Percentiles rank a stretch among this genome's conserved stretches.
phyloP scores from a whole-genome alignment of 2,888 invertebrate species.

The Drosophila prolongata region DNA sequence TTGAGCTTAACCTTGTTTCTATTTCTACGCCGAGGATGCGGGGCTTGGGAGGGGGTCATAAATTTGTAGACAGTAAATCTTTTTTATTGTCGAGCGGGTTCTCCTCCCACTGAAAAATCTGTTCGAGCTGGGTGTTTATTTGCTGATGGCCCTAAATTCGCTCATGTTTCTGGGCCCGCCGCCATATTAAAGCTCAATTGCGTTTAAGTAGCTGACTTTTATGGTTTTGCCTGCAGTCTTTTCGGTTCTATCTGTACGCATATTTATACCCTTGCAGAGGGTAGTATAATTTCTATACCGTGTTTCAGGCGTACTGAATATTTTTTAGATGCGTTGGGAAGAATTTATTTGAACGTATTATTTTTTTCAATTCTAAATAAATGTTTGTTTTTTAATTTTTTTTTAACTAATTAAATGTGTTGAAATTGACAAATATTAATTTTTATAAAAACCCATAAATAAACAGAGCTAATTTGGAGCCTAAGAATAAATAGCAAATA shows the following conservation, averaged over 20 bases:
- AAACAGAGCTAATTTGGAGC: too few relatives aligned
- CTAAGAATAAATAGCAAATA: too few relatives aligned
- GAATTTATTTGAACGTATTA: too few relatives aligned
- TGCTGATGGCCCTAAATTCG: conserved; percentile 29
- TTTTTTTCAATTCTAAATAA: too few relatives aligned
- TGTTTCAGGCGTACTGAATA: background rate
- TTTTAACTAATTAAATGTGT: too few relatives aligned
- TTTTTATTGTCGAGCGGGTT: conserved; percentile 52
- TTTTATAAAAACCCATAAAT: too few relatives aligned
- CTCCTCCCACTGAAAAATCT: conserved; percentile 50
- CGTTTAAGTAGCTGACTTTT: conserved; percentile 76
- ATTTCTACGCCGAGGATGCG: conserved; percentile 27
- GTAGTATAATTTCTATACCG: background rate
- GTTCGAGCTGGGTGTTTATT: conserved; percentile 57
- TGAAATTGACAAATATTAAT: too few relatives aligned
- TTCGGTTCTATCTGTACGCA: conserved; percentile 5
- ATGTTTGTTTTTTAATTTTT: too few relatives aligned
- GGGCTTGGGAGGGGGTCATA: conserved; percentile 49
- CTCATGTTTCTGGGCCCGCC: conserved; percentile 13
- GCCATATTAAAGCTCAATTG: conserved; percentile 67
- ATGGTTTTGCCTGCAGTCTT: conserved; percentile 56
- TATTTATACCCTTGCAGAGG: conserved; percentile 7
- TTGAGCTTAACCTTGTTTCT: conserved; percentile 43
- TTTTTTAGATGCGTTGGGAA: background rate
- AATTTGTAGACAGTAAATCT: conserved; percentile 71